Evolutionary conservation across 1,140 invertebrate genomes (phyloP).

Genomic region (Micrasema minimum): DNA sequence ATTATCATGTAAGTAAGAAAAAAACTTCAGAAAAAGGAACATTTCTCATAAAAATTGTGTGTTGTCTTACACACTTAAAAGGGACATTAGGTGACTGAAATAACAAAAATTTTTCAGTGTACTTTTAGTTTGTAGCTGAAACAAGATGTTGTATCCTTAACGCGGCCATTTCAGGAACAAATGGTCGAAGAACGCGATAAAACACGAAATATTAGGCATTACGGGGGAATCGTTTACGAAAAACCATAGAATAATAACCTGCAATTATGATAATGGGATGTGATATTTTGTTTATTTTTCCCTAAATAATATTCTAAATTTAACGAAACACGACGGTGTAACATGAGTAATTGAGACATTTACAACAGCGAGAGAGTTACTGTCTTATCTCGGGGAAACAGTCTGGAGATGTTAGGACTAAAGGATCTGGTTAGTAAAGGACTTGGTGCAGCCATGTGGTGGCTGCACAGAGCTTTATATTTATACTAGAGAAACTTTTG

Average conservation of each 20-base stretch:
- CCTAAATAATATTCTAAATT: constrained; percentile 1
- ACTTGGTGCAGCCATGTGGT: too few relatives aligned
- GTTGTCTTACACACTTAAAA: constrained; percentile 27
- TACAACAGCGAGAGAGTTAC: too few relatives aligned
- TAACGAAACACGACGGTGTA: neutral
- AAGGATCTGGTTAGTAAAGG: too few relatives aligned
- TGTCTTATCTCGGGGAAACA: too few relatives aligned
- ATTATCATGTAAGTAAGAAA: neutral
- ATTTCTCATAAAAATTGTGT: constrained; percentile 14
- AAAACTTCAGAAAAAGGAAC: neutral
- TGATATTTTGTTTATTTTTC: constrained; percentile 35
- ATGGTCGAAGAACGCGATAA: constrained; percentile 48
- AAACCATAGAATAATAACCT: constrained; percentile 47
- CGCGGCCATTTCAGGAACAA: constrained; percentile 35
- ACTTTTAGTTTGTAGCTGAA: constrained; percentile 33
- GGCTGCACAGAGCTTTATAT: too few relatives aligned
- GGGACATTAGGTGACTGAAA: constrained; percentile 23
- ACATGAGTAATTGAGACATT: constrained; percentile 10
- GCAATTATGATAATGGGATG: constrained; percentile 51
- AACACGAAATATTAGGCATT: constrained; percentile 51
- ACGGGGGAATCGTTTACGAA: constrained; percentile 47
- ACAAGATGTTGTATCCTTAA: constrained; percentile 38
- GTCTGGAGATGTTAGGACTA: too few relatives aligned
- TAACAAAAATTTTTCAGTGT: constrained; percentile 21
- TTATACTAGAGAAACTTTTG: too few relatives aligned